Conservation (phyloP, 2,888 invertebrate species). For the Argyresthia albistria region DNA sequence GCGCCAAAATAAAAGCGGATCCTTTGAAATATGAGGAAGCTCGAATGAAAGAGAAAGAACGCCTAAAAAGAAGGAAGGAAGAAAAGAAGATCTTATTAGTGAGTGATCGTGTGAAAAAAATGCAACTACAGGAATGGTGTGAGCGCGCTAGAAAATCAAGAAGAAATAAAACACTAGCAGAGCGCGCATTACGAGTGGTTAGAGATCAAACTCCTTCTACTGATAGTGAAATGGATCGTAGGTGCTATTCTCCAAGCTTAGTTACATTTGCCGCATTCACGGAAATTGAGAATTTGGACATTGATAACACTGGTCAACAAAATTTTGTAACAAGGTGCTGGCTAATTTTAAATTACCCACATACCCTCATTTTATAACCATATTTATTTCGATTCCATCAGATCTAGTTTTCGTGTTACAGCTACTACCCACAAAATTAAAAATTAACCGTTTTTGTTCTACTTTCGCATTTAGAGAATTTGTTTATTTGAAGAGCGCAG, state of each 20-base stretch:
- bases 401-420: no score
- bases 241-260: background rate
- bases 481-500: no score
- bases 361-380: no score
- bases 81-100: slow-evolving; percentile 8
- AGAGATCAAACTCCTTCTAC: background rate
- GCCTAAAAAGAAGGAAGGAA: slow-evolving; percentile 6
- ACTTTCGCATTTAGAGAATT: no score
- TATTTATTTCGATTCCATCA: no score
- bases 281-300: no score
- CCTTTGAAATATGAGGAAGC: slow-evolving; percentile 7
- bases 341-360: no score
- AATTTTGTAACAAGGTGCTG: no score
- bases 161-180: slow-evolving; percentile 3
- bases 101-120: slow-evolving; percentile 4
- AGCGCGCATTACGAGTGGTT: background rate
- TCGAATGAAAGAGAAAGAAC: slow-evolving; percentile 7
- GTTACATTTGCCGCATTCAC: background rate
- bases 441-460: no score
- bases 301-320: no score
- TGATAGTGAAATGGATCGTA: background rate
- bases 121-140: background rate
- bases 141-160: slow-evolving; percentile 6
- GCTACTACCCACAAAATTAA: no score
- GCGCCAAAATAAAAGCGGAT: slow-evolving; percentile 4